phyloP scores from a whole-genome alignment of 64 coral and sea anemone genomes.

The Cladopsammia gracilis region DNA sequence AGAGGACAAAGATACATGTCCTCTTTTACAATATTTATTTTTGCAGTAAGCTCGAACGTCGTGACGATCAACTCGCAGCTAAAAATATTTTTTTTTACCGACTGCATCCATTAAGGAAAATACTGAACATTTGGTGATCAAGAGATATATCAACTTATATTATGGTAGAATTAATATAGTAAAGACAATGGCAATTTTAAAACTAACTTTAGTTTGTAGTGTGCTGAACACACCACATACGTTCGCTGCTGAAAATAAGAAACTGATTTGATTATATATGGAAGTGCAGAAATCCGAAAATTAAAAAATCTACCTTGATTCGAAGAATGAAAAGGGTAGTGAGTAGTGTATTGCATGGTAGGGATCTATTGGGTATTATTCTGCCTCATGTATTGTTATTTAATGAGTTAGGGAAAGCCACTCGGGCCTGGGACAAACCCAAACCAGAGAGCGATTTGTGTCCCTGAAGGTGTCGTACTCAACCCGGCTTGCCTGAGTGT shows the following conservation, averaged over 20 bases:
- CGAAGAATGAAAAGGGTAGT: too few species aligned
- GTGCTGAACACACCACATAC: not conserved
- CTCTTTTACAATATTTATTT: too few species aligned
- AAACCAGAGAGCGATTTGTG: too few species aligned
- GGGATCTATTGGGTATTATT: too few species aligned
- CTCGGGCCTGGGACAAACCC: too few species aligned
- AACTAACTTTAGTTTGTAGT: slow-evolving; percentile 7
- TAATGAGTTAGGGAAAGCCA: too few species aligned
- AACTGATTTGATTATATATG: slow-evolving; percentile 19
- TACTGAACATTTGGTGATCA: slow-evolving; percentile 10
- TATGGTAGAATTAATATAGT: slow-evolving; percentile 3
- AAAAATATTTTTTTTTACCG: not conserved
- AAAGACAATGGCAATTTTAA: slow-evolving; percentile 12
- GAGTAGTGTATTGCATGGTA: too few species aligned
- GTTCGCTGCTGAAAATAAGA: not conserved
- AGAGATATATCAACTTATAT: slow-evolving; percentile 39
- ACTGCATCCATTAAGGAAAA: not conserved
- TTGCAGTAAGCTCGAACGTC: too few species aligned
- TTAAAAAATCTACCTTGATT: slow-evolving; percentile 38
- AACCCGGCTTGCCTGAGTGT: too few species aligned
- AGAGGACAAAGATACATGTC: too few species aligned
- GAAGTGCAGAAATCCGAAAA: not conserved
- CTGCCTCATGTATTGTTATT: too few species aligned
- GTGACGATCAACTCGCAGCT: slow-evolving; percentile 6
- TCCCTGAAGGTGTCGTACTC: too few species aligned